Evolutionary conservation across 2,888 invertebrate genomes (phyloP), one percentile per base, ranked within the genome.

Genomic region (Chouioia cunea): DNA sequence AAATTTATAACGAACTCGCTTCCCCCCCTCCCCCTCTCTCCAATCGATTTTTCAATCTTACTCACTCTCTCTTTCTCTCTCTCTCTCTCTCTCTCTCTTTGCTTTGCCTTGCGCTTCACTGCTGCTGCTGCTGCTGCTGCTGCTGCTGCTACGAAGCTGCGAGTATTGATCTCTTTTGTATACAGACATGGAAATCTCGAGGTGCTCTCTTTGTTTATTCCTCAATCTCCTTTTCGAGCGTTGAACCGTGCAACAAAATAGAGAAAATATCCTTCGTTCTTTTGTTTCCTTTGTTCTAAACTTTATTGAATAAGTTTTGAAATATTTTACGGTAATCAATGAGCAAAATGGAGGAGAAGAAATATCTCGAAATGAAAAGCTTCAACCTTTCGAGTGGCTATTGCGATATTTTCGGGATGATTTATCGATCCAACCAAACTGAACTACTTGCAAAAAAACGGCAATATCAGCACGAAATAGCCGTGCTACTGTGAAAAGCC

Each of bases 1-100:
- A 66, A 65, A 71, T 66, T 65, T 66, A 66, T 66, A 71, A 71
- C 66, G 63, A 71, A 66, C 62, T 62, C 65, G 3, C 18, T 16
- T 14, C 44, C 27, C n/a, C 23, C 54, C 16, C n/a, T 47, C 50
- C 46, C 46, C 47, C 48, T 1, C 15, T 20, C 23, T 12, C 50
- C 23, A 18, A 57, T 70, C 54, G 65, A 70, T 56, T 58, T 62
- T 65, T 60, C 60, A 60, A 50, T 65, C 56, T 46, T 18, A n/a
- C 48, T 23, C 44, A 23, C 47, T 59, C 20, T 18, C 58, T 27
- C 46, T 65, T 43, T 50, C 15, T 63, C 44, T 54, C 27, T 36
- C 50, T 54, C 36, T 20, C 10, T 27, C 27, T 50, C 15, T 63
- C 44, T 54, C 27, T 36, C 50, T 54, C 36, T 20, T 4, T 27